Base-by-base conservation (phyloP, 2,113 vertebrate species). In the Sinocyclocheilus grahami region DNA sequence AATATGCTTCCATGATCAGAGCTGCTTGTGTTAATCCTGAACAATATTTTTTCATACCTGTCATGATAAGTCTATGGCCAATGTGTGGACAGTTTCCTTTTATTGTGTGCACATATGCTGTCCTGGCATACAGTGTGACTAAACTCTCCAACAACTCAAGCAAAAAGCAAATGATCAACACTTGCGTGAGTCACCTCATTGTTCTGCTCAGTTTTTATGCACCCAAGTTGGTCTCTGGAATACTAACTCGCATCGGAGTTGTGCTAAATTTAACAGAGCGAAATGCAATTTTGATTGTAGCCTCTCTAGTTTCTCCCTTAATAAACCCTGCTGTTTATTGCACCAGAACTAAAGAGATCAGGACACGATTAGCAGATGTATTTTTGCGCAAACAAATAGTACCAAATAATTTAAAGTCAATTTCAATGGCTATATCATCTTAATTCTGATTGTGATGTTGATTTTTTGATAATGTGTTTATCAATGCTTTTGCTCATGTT, bases 311-410 rank as follows among this genome's bases (percentile, higher is more conserved):
- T 33, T 42, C 87, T 11, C 22, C 83, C 16, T 62, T 88, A 55
- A 88, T 88, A 42, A 87, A 88, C 33, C 87, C 87, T 5, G 18
- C n/a, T 18, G 84, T 90, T 39, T 89, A 88, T n/a, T 90, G 86
- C 58, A 33, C 87, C n/a, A 82, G 46, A 37, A 90, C 81, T n/a
- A 88, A 89, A 27, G 86, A 87, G 62, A 90, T 89, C 2, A 84
- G 86, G n/a, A n/a, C n/a, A n/a, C n/a, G n/a, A n/a, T n/a, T n/a
- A n/a, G n/a, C n/a, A n/a, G n/a, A n/a, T n/a, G n/a, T n/a, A n/a
- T n/a, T n/a, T n/a, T n/a, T n/a, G n/a, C n/a, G n/a, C n/a, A n/a
- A n/a, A n/a, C n/a, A n/a, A n/a, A n/a, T n/a, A n/a, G n/a, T n/a
- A n/a, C n/a, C n/a, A n/a, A n/a, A n/a, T n/a, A n/a, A n/a, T n/a